Conservation (phyloP, 2,113 vertebrate genomes). For the Zootoca vivipara region DNA sequence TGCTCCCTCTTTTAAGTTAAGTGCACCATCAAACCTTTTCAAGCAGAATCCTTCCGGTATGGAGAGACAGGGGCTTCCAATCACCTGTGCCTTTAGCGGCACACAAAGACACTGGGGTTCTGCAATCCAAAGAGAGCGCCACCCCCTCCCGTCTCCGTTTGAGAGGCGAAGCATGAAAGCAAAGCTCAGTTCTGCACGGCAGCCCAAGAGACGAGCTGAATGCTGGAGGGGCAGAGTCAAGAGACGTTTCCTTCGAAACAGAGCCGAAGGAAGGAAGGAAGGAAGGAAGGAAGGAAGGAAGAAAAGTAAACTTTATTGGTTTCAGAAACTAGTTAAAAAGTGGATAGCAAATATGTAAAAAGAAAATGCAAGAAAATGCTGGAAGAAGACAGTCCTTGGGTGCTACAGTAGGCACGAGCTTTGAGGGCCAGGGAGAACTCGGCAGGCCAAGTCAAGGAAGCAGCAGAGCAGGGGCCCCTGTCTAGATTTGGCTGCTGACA, state of each 20-base stretch:
- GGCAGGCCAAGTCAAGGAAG: conserved; percentile 3
- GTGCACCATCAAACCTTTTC: background rate
- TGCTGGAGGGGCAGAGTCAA: background rate
- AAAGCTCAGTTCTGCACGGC: conserved; percentile 30
- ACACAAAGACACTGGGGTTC: too few relatives aligned
- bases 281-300: conserved; percentile 44
- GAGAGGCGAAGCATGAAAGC: conserved; percentile 34
- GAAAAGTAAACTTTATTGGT: conserved; percentile 63
- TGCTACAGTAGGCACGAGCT: conserved; percentile 20
- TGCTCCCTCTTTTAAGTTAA: background rate
- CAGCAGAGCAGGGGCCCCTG: too few relatives aligned
- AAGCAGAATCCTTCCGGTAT: background rate
- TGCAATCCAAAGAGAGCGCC: background rate
- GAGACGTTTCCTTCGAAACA: conserved; percentile 29
- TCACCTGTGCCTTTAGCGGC: too few relatives aligned
- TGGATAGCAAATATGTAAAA: conserved; percentile 63
- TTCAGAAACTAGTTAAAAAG: conserved; percentile 50
- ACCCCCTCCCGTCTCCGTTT: conserved; percentile 7
- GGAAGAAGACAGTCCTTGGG: conserved; percentile 46
- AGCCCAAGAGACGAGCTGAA: conserved; percentile 41
- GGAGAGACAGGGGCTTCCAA: background rate
- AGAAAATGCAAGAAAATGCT: conserved; percentile 55
- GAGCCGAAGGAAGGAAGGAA: background rate
- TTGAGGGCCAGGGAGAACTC: conserved; percentile 35
- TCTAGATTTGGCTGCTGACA: background rate